phyloP scores from a whole-genome alignment of 2,888 invertebrate genomes.

The Athetis lepigone region DNA sequence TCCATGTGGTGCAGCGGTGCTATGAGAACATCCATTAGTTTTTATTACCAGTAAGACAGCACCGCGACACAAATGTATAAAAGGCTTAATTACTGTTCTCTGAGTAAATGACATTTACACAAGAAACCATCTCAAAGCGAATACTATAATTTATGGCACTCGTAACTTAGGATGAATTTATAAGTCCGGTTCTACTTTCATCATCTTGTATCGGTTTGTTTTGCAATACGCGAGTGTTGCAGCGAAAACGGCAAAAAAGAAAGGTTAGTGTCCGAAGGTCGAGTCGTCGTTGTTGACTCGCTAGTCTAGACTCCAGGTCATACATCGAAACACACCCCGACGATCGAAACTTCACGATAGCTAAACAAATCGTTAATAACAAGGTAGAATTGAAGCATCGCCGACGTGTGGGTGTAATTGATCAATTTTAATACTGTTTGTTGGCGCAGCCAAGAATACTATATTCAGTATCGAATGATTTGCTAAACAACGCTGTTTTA shows the following conservation, averaged over 20 bases:
- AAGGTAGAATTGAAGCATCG: constrained; percentile 24
- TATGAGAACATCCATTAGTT: constrained; percentile 64
- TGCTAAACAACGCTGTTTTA: constrained; percentile 39
- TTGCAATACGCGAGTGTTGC: constrained; percentile 54
- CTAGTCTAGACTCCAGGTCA: constrained; percentile 63
- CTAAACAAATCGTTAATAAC: constrained; percentile 65
- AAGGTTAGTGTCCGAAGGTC: constrained; percentile 68
- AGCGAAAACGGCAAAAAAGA: constrained; percentile 57
- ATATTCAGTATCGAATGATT: constrained; percentile 38
- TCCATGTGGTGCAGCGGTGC: constrained; percentile 58
- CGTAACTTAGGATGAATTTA: constrained; percentile 56
- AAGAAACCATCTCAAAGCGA: constrained; percentile 46
- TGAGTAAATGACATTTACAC: constrained; percentile 41
- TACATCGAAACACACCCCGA: constrained; percentile 54
- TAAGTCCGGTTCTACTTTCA: constrained; percentile 60
- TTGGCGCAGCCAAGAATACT: constrained; percentile 20
- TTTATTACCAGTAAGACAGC: constrained; percentile 60
- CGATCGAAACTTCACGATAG: constrained; percentile 57
- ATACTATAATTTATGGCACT: constrained; percentile 51
- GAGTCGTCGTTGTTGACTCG: constrained; percentile 62
- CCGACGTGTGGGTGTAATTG: constrained; percentile 44
- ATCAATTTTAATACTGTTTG: constrained; percentile 34
- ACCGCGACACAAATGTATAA: constrained; percentile 48
- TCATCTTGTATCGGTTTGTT: constrained; percentile 51
- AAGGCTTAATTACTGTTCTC: constrained; percentile 55